phyloP scores from a whole-genome alignment of 2,888 invertebrate species.

The Malacosoma neustria region DNA sequence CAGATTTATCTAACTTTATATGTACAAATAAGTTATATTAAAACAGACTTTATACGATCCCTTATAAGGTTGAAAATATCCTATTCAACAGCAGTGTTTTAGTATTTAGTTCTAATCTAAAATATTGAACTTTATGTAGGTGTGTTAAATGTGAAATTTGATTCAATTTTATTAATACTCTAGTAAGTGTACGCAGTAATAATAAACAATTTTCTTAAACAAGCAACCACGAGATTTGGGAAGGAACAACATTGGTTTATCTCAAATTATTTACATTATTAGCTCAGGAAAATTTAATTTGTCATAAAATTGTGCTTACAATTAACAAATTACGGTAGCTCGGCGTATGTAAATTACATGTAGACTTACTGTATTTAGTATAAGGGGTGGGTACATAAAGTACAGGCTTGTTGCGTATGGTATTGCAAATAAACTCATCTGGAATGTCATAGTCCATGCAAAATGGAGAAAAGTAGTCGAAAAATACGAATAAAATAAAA shows the following conservation, averaged over 20 bases:
- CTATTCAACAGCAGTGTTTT: not conserved
- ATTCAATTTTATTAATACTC: not conserved
- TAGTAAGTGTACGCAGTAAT: conserved; percentile 14
- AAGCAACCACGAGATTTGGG: conserved; percentile 17
- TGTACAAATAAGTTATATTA: not conserved
- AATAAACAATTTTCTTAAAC: conserved; percentile 23
- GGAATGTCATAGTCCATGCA: no score
- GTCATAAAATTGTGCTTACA: not conserved
- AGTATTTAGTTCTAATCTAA: not conserved
- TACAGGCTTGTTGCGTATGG: no score
- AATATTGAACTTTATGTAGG: conserved; percentile 4
- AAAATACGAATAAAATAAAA: no score
- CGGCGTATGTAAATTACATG: no score
- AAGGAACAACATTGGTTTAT: conserved; percentile 11
- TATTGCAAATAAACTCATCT: no score
- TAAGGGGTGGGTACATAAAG: no score
- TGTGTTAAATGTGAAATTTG: not conserved
- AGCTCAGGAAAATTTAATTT: conserved; percentile 3
- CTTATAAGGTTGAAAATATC: not conserved
- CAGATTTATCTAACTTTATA: not conserved
- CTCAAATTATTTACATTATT: conserved; percentile 4
- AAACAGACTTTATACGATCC: not conserved
- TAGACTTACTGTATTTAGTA: no score
- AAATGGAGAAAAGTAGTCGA: no score
- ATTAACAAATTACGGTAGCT: no score